Conservation (phyloP, 2,797 vertebrate genomes). For the Cichlasoma orientale region DNA sequence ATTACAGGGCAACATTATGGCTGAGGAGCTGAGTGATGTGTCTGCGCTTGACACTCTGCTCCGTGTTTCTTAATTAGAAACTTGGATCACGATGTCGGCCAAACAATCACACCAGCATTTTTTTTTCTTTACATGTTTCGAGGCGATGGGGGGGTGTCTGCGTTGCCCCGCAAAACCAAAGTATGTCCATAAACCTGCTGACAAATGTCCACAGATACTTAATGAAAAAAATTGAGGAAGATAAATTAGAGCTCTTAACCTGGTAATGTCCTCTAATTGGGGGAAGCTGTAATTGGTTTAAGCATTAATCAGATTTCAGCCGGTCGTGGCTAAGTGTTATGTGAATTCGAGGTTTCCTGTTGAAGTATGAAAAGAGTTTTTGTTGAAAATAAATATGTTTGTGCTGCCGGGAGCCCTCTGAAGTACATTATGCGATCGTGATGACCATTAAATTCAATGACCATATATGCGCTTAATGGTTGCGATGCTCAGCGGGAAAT, state of each 20-base stretch:
- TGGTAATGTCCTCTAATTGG: slow-evolving; percentile 83
- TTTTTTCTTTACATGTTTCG: slow-evolving; percentile 41
- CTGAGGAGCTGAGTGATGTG: slow-evolving; percentile 70
- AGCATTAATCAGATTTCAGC: slow-evolving; percentile 80
- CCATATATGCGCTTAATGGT: slow-evolving; percentile 86
- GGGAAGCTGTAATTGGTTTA: slow-evolving; percentile 82
- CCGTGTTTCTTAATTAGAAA: slow-evolving; percentile 78
- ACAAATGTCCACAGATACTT: slow-evolving; percentile 65
- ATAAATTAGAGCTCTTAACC: slow-evolving; percentile 79
- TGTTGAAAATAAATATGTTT: slow-evolving; percentile 82
- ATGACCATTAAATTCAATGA: slow-evolving; percentile 83
- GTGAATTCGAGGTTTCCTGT: slow-evolving; percentile 70
- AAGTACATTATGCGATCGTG: slow-evolving; percentile 82
- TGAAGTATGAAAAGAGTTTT: slow-evolving; percentile 78
- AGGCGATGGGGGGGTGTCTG: neutral
- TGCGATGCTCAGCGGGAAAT: slow-evolving; percentile 75
- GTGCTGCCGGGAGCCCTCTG: slow-evolving; percentile 78
- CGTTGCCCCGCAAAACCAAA: slow-evolving; percentile 20
- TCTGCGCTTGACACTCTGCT: slow-evolving; percentile 60
- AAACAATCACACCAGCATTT: slow-evolving; percentile 49
- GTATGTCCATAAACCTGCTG: slow-evolving; percentile 62
- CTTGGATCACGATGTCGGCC: slow-evolving; percentile 61
- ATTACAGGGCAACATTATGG: slow-evolving; percentile 69
- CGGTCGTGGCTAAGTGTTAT: slow-evolving; percentile 71
- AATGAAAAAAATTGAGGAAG: slow-evolving; percentile 61